A percentile compares a stretch with the other conserved stretches of the same genome.
These are phyloP conservation scores for Germaria angustata DNA, from an alignment of 2,888 invertebrate species.

Conservation along the genomic window DNA sequence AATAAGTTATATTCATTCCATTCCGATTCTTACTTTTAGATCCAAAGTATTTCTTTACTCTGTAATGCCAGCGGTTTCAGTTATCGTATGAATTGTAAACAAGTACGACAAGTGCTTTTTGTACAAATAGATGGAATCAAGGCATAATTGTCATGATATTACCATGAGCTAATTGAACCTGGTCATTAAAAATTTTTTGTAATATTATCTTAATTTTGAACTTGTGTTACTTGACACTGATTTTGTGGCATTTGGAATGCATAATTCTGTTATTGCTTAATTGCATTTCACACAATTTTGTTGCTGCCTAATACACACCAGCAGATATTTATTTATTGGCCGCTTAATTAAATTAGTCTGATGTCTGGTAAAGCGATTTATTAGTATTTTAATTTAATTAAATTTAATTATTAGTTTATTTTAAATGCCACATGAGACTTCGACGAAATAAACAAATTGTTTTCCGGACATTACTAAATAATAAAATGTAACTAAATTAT, in stretches of 20 bases:
- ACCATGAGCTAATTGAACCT: no score
- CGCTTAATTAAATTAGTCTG: slow-evolving; percentile 45
- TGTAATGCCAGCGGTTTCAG: no score
- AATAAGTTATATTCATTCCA: no score
- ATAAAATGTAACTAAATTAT: neutral
- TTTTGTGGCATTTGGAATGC: neutral
- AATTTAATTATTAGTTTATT: slow-evolving; percentile 18
- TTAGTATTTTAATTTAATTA: slow-evolving; percentile 10
- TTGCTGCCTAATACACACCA: neutral
- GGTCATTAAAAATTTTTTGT: no score
- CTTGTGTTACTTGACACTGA: no score
- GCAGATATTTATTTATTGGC: slow-evolving; percentile 6
- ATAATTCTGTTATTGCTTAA: neutral
- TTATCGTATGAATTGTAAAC: no score
- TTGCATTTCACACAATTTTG: neutral
- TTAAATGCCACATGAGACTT: slow-evolving; percentile 7
- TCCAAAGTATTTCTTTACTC: no score
- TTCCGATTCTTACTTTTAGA: no score
- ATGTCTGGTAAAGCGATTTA: slow-evolving; percentile 36
- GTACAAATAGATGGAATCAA: no score
- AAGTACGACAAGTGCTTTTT: no score
- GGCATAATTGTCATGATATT: no score
- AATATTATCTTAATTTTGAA: no score
- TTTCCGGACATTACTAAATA: neutral
- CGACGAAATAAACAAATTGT: neutral